A percentile compares a stretch with the other conserved stretches of the same genome.
These are phyloP conservation scores for Lepidurus apus DNA, from an alignment of 1,140 invertebrate species.

Conservation along the genomic window DNA sequence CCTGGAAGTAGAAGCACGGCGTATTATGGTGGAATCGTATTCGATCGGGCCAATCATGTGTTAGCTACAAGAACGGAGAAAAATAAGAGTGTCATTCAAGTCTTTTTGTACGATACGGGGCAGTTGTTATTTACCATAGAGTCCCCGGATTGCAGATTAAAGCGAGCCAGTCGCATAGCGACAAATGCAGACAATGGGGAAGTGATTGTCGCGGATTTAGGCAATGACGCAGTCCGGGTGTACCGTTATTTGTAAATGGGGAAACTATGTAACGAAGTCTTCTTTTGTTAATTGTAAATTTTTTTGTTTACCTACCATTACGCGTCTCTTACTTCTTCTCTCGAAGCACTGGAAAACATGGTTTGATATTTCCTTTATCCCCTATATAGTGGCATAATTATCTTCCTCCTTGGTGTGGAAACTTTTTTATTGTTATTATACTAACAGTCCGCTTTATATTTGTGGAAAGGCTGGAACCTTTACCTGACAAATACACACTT, in stretches of 20 bases:
- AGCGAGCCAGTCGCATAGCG: not conserved
- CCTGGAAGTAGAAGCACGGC: not conserved
- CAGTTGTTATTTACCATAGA: not conserved
- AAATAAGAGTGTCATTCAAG: not conserved
- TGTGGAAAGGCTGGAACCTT: slow-evolving; percentile 4
- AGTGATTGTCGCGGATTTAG: not conserved
- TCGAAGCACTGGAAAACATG: not conserved
- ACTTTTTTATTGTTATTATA: not conserved
- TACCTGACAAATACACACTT: not conserved
- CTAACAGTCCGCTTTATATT: not conserved
- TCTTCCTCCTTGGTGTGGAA: not conserved
- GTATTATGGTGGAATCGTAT: not conserved
- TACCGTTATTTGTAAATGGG: not conserved
- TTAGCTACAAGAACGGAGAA: not conserved
- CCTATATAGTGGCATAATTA: not conserved
- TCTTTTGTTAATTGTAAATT: not conserved
- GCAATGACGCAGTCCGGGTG: not conserved
- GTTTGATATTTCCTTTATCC: not conserved
- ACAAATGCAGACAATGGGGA: not conserved
- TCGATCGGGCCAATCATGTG: not conserved
- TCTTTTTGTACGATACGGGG: slow-evolving; percentile 9
- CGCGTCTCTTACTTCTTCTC: not conserved
- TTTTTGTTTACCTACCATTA: not conserved
- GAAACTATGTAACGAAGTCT: not conserved
- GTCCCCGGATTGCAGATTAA: not conserved